Evolutionary conservation across 2,888 invertebrate species (phyloP), one percentile per base, ranked within the genome.

Genomic region (Calameuta idolon): DNA sequence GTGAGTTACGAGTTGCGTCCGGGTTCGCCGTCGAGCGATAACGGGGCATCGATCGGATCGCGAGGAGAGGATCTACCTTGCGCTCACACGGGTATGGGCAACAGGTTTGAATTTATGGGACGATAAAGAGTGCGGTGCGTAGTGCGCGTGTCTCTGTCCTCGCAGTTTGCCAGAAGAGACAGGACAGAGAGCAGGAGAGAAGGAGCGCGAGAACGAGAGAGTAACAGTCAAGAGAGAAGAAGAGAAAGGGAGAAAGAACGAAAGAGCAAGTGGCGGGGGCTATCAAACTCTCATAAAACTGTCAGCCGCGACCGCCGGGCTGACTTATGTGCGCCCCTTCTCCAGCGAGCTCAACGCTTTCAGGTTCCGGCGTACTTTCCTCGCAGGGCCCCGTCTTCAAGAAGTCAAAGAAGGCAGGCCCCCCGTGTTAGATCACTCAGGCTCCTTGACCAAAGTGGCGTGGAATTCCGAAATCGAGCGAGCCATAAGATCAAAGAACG

Each of bases 241-340:
- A 75, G 75, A 75, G 34, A 75, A 40, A 35, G 76, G 31, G 71
- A 69, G 76, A 71, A 40, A 34, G 71, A 35, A 71, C 34, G 81
- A 82, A 69, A 79, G 79, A 83, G 86, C 84, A 84, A 85, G 83
- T 82, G 83, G 84, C 87, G 85, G 85, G 87, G 90, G 89, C 91
- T 90, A 91, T 91, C 91, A 91, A 91, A 91, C 90, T 91, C 91
- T 90, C 91, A 91, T 91, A 91, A 91, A 91, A 91, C 91, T 91
- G 91, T 91, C 91, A 91, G 87, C 88, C 88, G 84, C 87, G 87
- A 82, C 88, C 89, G 88, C 86, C 87, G 86, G 84, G 74, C 82
- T 87, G 91, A 90, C 91, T 90, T 91, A 91, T 87, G 88, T 87
- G 84, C 81, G 82, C 80, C 85, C 85, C 81, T 81, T 84, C 84